Evolutionary conservation across 2,113 vertebrate genomes (phyloP), one percentile per base, ranked within the genome.

Genomic region (Noturus placidus): DNA sequence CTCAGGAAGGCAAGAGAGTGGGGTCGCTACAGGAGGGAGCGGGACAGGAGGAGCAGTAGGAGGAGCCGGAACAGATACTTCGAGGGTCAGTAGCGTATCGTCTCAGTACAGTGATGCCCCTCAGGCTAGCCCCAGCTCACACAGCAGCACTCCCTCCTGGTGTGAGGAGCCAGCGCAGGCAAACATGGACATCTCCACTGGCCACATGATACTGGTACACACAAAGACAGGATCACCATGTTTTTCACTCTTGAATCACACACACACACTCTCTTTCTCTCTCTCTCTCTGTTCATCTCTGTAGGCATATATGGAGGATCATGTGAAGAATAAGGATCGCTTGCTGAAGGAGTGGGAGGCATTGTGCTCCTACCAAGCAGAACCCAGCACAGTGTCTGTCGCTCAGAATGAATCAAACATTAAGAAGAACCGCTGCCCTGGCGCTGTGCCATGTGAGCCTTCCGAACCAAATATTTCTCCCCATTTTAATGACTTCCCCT

Each of bases 131-230:
- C 98, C 98, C 90, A 97, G 97, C 88, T 99, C 98, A 54, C 97
- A 98, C 94, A 98, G 98, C 96, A 99, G 98, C 96, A 99, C 98
- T 0, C 97, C 97, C 0, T 99, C 98, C 63, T 99, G 98, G 98
- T 98, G 98, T 0, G 98, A 99, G 94, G 98, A 99, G 90, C 98
- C 98, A 0, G 98, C 97, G 0, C 98, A 99, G 92, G 96, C 98
- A 94, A 99, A 99, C 95, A 99, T 99, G 98, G 98, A 99, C 95
- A 99, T 99, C 94, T 99, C 98, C 88, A 99, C 98, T 0, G 98
- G 98, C 56, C 98, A 99, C 96, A 99, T 99, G 98, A 99, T 99
- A 88, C 96, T 99, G 97, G 98, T 99, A 90, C 92, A 27, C 6
- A 83, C 22, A 83, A 69, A 52, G n/a, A 33, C 52, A 33, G n/a